A percentile compares a stretch with the other conserved stretches of the same genome.
These are phyloP conservation scores for Ploceus nigricollis DNA, from an alignment of 2,113 vertebrate species.

Conservation along the genomic window DNA sequence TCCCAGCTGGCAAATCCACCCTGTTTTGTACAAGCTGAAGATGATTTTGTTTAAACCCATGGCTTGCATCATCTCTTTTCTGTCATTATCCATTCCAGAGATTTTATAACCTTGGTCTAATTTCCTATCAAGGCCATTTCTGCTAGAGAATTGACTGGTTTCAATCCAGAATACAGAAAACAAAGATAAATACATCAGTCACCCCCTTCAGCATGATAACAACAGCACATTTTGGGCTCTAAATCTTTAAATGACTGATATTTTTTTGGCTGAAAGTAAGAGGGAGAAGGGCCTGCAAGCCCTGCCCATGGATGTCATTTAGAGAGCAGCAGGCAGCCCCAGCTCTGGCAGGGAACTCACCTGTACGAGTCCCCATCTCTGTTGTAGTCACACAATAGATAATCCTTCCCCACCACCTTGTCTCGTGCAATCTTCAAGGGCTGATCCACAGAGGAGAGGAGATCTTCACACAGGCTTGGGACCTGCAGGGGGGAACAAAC, in stretches of 20 bases:
- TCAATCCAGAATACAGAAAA: not conserved
- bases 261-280: not conserved
- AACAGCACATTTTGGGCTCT: not conserved
- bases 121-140: not conserved
- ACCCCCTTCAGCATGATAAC: not conserved
- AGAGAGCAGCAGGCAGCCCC: not conserved
- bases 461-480: slow-evolving; percentile 94
- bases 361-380: slow-evolving; percentile 97
- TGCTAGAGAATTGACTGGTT: not conserved
- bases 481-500: slow-evolving; percentile 74
- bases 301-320: fast-evolving
- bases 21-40: not conserved
- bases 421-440: slow-evolving; percentile 97
- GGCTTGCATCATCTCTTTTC: not conserved
- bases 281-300: not conserved
- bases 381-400: slow-evolving; percentile 98
- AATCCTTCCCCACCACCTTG: slow-evolving; percentile 96
- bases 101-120: not conserved
- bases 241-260: not conserved
- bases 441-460: slow-evolving; percentile 98
- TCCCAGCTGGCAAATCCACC: not conserved
- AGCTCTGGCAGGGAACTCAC: slow-evolving; percentile 57
- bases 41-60: not conserved
- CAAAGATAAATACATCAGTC: not conserved
- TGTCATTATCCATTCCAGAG: not conserved